Conservation (phyloP, 1,140 invertebrate genomes). For the Prorops nasuta region DNA sequence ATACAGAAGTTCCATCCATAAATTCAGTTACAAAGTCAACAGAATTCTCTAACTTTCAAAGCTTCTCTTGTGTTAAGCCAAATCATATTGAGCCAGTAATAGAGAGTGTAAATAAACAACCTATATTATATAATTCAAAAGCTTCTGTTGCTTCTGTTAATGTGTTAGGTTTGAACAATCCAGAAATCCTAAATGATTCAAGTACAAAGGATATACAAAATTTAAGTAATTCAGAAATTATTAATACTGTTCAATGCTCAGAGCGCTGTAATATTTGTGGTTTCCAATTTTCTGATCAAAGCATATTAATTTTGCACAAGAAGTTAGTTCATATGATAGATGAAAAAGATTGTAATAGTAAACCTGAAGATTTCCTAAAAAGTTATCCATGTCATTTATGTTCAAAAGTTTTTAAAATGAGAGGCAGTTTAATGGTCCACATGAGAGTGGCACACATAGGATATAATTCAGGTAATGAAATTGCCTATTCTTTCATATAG, state of each 20-base stretch:
- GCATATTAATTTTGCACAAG: constrained; percentile 71
- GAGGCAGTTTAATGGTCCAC: constrained; percentile 78
- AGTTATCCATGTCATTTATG: constrained; percentile 76
- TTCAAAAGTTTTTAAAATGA: constrained; percentile 76
- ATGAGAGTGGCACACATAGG: constrained; percentile 74
- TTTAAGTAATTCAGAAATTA: too few relatives aligned
- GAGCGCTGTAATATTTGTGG: constrained; percentile 71
- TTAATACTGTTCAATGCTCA: too few relatives aligned
- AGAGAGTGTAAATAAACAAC: too few relatives aligned
- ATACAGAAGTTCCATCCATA: too few relatives aligned
- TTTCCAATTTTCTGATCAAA: constrained; percentile 67
- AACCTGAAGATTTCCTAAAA: constrained; percentile 41
- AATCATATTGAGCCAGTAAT: not conserved
- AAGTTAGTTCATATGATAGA: constrained; percentile 70
- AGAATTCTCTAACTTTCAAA: constrained; percentile 7
- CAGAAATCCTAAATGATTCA: too few relatives aligned
- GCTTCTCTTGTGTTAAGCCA: not conserved
- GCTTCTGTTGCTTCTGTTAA: too few relatives aligned
- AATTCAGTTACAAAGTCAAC: constrained; percentile 8
- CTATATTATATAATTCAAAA: too few relatives aligned
- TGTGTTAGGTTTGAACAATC: too few relatives aligned
- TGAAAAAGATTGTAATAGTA: constrained; percentile 50
- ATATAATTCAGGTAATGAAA: constrained; percentile 39
- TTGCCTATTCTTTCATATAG: not conserved
- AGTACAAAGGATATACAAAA: too few relatives aligned